These are phyloP conservation scores for Polypterus bichir DNA, from an alignment of 2,113 vertebrate genomes.

Conservation along the genomic window DNA sequence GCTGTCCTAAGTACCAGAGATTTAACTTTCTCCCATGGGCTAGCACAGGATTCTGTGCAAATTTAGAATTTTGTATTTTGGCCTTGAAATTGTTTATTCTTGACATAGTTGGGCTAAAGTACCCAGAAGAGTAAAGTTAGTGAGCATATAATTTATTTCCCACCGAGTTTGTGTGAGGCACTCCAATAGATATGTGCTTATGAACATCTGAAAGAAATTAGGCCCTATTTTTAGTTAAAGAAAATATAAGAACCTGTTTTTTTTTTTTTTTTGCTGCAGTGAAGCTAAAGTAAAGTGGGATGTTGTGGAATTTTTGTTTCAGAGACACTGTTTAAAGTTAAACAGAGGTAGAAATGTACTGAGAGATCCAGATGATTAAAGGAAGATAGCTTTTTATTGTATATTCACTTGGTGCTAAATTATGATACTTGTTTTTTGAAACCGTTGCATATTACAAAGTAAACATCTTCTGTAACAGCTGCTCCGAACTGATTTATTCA, in stretches of 20 bases:
- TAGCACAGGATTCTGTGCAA: too few relatives aligned
- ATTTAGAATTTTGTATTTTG: not conserved
- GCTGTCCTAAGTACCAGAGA: too few relatives aligned
- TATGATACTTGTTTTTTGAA: too few relatives aligned
- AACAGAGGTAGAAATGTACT: too few relatives aligned
- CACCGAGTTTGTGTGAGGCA: not conserved
- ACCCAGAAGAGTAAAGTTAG: slow-evolving; percentile 9
- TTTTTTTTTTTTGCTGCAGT: slow-evolving; percentile 1
- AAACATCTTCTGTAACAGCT: too few relatives aligned
- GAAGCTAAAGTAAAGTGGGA: slow-evolving; percentile 18
- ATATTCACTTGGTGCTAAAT: not conserved
- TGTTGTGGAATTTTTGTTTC: slow-evolving; percentile 6
- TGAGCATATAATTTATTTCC: slow-evolving; percentile 2
- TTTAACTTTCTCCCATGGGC: too few relatives aligned
- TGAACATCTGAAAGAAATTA: slow-evolving; percentile 26
- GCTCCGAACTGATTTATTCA: too few relatives aligned
- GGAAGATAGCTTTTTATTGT: not conserved
- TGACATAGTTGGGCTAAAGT: slow-evolving; percentile 14
- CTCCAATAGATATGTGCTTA: not conserved
- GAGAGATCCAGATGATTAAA: not conserved
- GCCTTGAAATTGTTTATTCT: slow-evolving; percentile 9
- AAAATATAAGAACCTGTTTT: slow-evolving; percentile 3
- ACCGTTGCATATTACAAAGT: too few relatives aligned
- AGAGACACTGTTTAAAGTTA: not conserved
- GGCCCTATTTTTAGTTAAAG: slow-evolving; percentile 17